Base-by-base conservation (phyloP, 1,140 invertebrate species). In the Cephus cinctus region DNA sequence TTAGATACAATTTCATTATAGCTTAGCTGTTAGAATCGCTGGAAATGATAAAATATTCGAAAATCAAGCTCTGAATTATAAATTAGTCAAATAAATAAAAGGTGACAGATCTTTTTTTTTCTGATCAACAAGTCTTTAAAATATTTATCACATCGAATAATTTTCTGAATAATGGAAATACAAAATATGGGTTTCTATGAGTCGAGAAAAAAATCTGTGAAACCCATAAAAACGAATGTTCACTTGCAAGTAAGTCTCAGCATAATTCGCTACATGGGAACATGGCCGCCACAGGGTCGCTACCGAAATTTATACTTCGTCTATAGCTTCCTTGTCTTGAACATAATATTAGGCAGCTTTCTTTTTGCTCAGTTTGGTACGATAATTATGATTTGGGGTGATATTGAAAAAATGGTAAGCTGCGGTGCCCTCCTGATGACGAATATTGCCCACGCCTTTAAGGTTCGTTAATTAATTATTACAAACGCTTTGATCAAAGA, bases 201-300 rank as follows among this genome's bases (percentile, higher is more conserved):
- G n/a, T n/a, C n/a, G n/a, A n/a, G n/a, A n/a, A n/a, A n/a, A n/a
- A n/a, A n/a, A n/a, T n/a, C n/a, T n/a, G n/a, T n/a, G n/a, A n/a
- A n/a, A n/a, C n/a, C n/a, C n/a, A 46, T 63, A 0, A 32, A 19
- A 15, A 50, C 63, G 1, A 61, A 69, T 49, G 52, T 59, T 36
- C 61, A 68, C 14, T 36, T 69, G 0, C 38, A 42, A 27, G 31
- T 61, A 19, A 57, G 56, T 21, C 16, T 67, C 1, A 41, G 27
- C 8, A 49, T 69, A n/a, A 44, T 65, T 16, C 51, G 54, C 27
- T 65, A 54, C 14, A 38, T 65, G 19, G 67, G 65, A 6, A 63
- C 58, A 1, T 69, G 65, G 65, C 46, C 62, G 0, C 52, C 51
- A 11, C 3, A 14, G 2, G 27, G 34, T n/a, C 51, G 35, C 4